phyloP scores from a whole-genome alignment of 1,140 invertebrate species.

The Littorina saxatilis region DNA sequence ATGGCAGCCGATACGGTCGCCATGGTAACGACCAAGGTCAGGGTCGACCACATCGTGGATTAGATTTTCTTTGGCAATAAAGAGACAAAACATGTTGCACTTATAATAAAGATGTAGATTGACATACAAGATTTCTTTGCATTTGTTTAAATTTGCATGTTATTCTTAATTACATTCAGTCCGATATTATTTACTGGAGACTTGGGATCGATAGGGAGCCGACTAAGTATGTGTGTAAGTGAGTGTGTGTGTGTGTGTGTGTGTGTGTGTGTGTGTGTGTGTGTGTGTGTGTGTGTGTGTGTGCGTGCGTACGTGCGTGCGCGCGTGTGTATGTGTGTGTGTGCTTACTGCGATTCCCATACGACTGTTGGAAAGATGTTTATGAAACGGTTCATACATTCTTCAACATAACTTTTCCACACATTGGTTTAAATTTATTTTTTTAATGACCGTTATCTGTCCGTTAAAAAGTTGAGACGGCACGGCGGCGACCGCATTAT shows the following conservation, averaged over 20 bases:
- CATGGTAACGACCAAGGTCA: no score
- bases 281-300: not conserved
- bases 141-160: not conserved
- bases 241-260: not conserved
- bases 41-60: no score
- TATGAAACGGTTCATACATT: no score
- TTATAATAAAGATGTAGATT: not conserved
- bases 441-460: no score
- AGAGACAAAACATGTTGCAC: not conserved
- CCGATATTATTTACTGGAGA: not conserved
- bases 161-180: not conserved
- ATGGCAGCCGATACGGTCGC: no score
- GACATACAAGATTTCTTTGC: not conserved
- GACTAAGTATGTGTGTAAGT: not conserved
- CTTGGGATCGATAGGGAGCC: not conserved
- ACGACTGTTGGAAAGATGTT: no score
- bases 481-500: no score
- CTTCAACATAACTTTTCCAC: no score
- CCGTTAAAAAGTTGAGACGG: no score
- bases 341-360: no score
- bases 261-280: slow-evolving; percentile 1
- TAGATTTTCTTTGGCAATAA: not conserved
- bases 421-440: no score
- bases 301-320: not conserved
- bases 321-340: not conserved